Base-by-base conservation (phyloP, 2,888 invertebrate genomes). In the Cephus sareptanus region DNA sequence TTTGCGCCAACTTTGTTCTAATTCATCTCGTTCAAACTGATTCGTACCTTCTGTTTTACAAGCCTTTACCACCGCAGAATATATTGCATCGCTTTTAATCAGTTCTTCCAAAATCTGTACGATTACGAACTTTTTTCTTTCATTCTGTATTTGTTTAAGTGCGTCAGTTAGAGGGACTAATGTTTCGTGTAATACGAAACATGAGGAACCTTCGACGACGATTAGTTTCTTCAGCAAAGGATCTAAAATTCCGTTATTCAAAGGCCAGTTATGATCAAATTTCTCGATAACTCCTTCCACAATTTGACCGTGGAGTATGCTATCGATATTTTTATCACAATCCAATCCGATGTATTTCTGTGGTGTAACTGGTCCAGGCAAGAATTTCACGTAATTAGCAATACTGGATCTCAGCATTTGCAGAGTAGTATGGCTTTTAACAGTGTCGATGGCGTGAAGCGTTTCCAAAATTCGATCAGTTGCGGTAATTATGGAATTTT, bases 341-440 rank as follows among this genome's bases (percentile, higher is more conserved):
- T 96, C 96, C 1, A 93, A 81, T 69, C 92, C 92, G 15, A 91
- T 87, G n/a, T 96, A 90, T 88, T 94, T 95, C 88, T 96, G 95
- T 31, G 94, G 93, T 0, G 96, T 96, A 40, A 94, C 86, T 0
- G 94, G 93, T 12, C 94, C 94, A 0, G 94, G 94, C 1, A 94
- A 90, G 56, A 85, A 84, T 69, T 80, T 80, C 11, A 80, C 74
- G 77, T 89, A 90, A 75, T 86, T 80, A 30, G 79, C 73, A 31
- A 91, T 82, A 34, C 81, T 77, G 1, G 75, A 82, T 81, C 84
- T 84, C 4, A 93, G 79, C 1, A 79, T 85, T 4, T 84, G 82
- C 34, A 92, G 85, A 74, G 92, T 92, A 13, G 77, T 85, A 70
- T 92, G 91, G 1, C 90, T 89, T 79, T 90, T 92, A 73, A 93